Base-by-base conservation (phyloP, 2,888 invertebrate genomes). In the Schizotus pectinicornis region DNA sequence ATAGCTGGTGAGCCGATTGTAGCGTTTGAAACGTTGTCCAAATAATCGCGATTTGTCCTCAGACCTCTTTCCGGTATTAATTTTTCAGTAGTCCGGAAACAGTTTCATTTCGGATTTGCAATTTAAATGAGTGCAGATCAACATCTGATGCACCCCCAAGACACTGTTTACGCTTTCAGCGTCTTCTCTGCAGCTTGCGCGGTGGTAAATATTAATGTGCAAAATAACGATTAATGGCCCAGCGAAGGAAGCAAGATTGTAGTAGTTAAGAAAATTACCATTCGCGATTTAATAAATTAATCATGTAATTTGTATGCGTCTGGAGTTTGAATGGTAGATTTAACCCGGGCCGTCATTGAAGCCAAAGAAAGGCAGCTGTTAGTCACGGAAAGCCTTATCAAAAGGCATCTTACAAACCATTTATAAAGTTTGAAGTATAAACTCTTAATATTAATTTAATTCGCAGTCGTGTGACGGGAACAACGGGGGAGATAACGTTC, bases 391-490 rank as follows among this genome's bases (percentile, higher is more conserved):
- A 9, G 51, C 14, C 55, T 60, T 62, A 56, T 56, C 56, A 59
- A 55, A 61, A 58, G 58, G 41, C 56, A 61, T 62, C 62, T 59
- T 52, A 48, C 51, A 42, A 59, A 47, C 55, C 55, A 63, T 65
- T 65, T 62, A 59, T 57, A 60, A 60, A 62, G 48, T 63, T 65
- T 59, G 49, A 48, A 62, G 45, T 53, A 56, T 58, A 59, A 66
- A 62, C 58, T 64, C 59, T 62, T 56, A 45, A 62, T 62, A 64
- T 62, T 62, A 66, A 66, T 64, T 66, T 58, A 60, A 62, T 66
- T 64, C 56, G 33, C 47, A 43, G 41, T 45, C 45, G 32, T 52
- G 45, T 38, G 46, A 47, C 46, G 41, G 42, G 37, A 49, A 49
- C 49, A 43, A 48, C 42, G 45, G 48, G 35, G 33, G 13, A n/a